Evolutionary conservation across 92 coral and sea anemone genomes (phyloP).

Genomic region (Epizoanthus stellaris): DNA sequence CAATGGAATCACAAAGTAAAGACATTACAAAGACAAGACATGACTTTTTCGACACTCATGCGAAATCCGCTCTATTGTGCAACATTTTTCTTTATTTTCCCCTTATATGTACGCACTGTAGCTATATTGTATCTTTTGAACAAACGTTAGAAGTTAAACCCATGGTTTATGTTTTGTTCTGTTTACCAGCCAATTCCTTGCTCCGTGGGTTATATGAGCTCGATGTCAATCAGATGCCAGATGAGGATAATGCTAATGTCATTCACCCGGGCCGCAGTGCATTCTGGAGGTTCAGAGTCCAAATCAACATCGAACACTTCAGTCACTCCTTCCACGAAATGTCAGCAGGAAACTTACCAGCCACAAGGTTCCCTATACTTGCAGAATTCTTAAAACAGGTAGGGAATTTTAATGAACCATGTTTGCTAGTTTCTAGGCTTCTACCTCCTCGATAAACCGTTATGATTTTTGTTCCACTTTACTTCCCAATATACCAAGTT

Average conservation of each 20-base stretch:
- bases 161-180: no score
- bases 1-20: no score
- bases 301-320: conserved; percentile 74
- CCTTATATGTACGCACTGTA: no score
- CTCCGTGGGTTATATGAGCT: conserved; percentile 74
- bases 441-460: background rate
- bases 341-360: conserved; percentile 24
- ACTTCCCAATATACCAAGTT: no score
- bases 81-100: no score
- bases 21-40: no score
- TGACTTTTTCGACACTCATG: no score
- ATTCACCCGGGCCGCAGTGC: conserved; percentile 53
- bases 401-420: background rate
- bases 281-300: conserved; percentile 75
- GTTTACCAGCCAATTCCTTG: conserved; percentile 27
- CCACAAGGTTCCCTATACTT: conserved; percentile 46
- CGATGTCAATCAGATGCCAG: conserved; percentile 30
- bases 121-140: no score
- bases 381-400: conserved; percentile 67
- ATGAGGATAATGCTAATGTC: conserved; percentile 24
- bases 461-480: no score
- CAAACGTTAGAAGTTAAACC: no score
- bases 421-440: background rate
- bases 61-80: no score
- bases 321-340: conserved; percentile 72